phyloP scores from a whole-genome alignment of 2,888 invertebrate species.

The Andrena chrysosceles region DNA sequence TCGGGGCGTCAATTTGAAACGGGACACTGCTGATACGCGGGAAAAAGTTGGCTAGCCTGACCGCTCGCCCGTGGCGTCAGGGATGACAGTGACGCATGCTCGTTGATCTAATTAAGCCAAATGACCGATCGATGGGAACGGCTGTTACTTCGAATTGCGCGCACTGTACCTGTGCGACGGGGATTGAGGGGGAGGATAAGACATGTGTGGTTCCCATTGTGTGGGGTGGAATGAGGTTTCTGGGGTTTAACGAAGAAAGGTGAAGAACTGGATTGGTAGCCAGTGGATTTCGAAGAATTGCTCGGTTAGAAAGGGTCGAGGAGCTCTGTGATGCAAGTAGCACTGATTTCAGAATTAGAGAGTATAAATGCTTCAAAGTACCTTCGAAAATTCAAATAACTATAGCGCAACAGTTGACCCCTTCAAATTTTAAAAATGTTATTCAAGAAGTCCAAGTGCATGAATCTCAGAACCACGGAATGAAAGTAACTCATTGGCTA shows the following conservation, averaged over 20 bases:
- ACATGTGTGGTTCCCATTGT: too few relatives aligned
- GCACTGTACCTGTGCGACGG: neutral
- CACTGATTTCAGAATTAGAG: too few relatives aligned
- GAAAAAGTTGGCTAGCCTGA: conserved; percentile 11
- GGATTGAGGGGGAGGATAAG: neutral
- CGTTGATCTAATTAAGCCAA: conserved; percentile 47
- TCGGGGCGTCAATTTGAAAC: conserved; percentile 36
- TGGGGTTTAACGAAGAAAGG: too few relatives aligned
- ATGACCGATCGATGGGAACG: conserved; percentile 32
- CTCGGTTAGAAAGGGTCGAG: too few relatives aligned
- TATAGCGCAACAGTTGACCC: neutral
- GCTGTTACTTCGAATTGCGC: conserved; percentile 39
- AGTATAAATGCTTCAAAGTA: neutral
- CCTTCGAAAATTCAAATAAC: neutral
- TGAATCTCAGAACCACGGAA: neutral
- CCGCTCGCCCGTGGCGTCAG: neutral
- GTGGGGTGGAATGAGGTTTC: too few relatives aligned
- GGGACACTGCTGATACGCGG: conserved; percentile 33
- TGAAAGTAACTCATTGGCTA: neutral
- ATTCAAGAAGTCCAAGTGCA: too few relatives aligned
- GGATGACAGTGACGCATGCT: conserved; percentile 39
- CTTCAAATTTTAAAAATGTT: too few relatives aligned
- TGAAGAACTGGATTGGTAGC: too few relatives aligned
- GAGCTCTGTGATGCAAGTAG: too few relatives aligned
- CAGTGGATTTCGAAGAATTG: too few relatives aligned